Conservation (phyloP, 2,888 invertebrate genomes). For the Ceramica pisi region DNA sequence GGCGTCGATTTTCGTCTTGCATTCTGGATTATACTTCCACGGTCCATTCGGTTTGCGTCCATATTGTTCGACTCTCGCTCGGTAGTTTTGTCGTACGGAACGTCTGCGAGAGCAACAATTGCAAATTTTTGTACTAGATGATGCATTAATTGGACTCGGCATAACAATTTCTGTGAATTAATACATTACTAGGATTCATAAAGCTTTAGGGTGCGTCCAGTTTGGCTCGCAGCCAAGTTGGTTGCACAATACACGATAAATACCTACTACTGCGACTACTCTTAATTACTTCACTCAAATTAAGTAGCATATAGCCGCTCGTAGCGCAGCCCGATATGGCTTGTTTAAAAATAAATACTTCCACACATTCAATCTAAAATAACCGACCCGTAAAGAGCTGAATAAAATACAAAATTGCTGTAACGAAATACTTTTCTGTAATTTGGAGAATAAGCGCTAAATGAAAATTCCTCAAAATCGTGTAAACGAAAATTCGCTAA, state of each 20-base stretch:
- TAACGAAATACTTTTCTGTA: slow-evolving; percentile 29
- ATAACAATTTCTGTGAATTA: slow-evolving; percentile 82
- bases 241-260: slow-evolving; percentile 87
- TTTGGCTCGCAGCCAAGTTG: slow-evolving; percentile 83
- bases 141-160: slow-evolving; percentile 75
- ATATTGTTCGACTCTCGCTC: slow-evolving; percentile 75
- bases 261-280: slow-evolving; percentile 83
- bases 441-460: slow-evolving; percentile 37
- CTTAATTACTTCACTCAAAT: slow-evolving; percentile 87
- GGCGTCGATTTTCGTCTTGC: slow-evolving; percentile 86
- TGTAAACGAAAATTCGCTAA: slow-evolving; percentile 48
- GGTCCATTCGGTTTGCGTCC: slow-evolving; percentile 78
- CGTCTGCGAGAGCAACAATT: slow-evolving; percentile 52
- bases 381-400: slow-evolving; percentile 21
- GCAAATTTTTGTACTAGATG: slow-evolving; percentile 59
- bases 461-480: slow-evolving; percentile 52
- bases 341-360: slow-evolving; percentile 50
- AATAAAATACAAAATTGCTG: slow-evolving; percentile 32
- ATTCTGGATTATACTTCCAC: slow-evolving; percentile 84
- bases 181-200: slow-evolving; percentile 84
- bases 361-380: slow-evolving; percentile 44
- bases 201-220: slow-evolving; percentile 80
- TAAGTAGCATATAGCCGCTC: slow-evolving; percentile 72
- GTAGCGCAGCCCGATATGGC: slow-evolving; percentile 41
- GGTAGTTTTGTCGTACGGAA: slow-evolving; percentile 64